These are phyloP conservation scores for Arvicanthis niloticus DNA, from an alignment of 2,113 vertebrate genomes.

Conservation along the genomic window DNA sequence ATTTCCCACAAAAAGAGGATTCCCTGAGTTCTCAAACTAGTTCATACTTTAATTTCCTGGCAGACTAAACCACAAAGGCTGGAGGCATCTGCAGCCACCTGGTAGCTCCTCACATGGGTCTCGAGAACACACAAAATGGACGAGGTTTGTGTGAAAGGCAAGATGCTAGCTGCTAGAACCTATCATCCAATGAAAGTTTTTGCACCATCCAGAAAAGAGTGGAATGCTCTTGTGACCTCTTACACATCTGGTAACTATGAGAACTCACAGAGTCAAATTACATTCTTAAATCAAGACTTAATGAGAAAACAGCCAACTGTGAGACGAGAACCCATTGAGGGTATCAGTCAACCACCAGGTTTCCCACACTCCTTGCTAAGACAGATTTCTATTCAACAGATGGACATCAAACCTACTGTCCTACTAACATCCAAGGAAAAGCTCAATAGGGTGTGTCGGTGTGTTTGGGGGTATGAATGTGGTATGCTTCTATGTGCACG, in stretches of 20 bases:
- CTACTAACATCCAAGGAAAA: background rate
- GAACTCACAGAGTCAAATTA: background rate
- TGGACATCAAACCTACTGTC: background rate
- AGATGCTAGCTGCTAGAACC: background rate
- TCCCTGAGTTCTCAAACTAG: background rate
- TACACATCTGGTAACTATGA: background rate
- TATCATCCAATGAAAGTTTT: background rate
- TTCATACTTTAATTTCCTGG: background rate
- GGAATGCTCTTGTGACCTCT: background rate
- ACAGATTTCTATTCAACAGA: background rate
- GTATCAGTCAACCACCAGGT: background rate
- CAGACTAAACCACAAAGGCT: background rate
- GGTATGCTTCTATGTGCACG: background rate
- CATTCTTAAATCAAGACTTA: background rate
- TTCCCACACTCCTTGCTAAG: background rate
- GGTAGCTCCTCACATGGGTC: background rate
- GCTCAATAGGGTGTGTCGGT: background rate
- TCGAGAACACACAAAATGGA: background rate
- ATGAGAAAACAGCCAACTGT: background rate
- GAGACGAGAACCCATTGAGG: background rate
- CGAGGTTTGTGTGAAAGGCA: background rate
- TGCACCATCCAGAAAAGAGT: background rate
- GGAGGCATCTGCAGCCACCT: rapidly evolving
- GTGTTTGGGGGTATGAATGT: no score
- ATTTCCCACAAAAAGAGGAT: background rate